Base-by-base conservation (phyloP, 2,797 vertebrate genomes). In the Enteromius unitaeniatus region DNA sequence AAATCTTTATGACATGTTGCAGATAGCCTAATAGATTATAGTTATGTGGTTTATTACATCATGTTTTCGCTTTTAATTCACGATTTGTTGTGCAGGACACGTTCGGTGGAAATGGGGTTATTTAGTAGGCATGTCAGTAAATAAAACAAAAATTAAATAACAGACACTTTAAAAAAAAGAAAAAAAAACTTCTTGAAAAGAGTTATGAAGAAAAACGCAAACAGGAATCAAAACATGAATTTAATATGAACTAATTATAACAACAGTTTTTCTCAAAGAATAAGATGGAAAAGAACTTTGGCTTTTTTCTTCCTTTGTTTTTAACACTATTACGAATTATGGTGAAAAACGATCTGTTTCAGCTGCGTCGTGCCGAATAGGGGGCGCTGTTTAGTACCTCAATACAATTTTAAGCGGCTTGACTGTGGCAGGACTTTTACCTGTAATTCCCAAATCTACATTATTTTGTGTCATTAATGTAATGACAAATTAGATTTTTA, bases 381-480 rank as follows among this genome's bases (percentile, higher is more conserved):
- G 28, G 28, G 82, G 75, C 67, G 67, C 82, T 84, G 75, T 84
- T 62, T 28, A 23, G 26, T 42, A 15, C 28, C 7, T 26, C 15
- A 17, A 23, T 64, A 37, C 19, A 65, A 45, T 9, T 9, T 78
- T n/a, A 40, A 58, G 26, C 9, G 26, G 28, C 53, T 76, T 60
- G 37, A 65, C 6, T 65, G 17, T 65, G 11, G 17, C 40, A 49
- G 7, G 51, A 75, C 31, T 40, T 64, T 13, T 58, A 81, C 11
- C 40, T 37, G 19, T 26, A 28, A 83, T 68, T 40, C 14, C 23
- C 19, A 65, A 82, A 26, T 26, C 53, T 19, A 13, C 40, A 26
- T 40, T 21, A 23, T 11, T 81, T 47, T 21, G 31, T 23, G 15
- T 3, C 23, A 15, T 67, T 3, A 21, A 55, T 28, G n/a, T 14